Base-by-base conservation (phyloP, 2,888 invertebrate species). In the Caenorhabditis drosophilae region DNA sequence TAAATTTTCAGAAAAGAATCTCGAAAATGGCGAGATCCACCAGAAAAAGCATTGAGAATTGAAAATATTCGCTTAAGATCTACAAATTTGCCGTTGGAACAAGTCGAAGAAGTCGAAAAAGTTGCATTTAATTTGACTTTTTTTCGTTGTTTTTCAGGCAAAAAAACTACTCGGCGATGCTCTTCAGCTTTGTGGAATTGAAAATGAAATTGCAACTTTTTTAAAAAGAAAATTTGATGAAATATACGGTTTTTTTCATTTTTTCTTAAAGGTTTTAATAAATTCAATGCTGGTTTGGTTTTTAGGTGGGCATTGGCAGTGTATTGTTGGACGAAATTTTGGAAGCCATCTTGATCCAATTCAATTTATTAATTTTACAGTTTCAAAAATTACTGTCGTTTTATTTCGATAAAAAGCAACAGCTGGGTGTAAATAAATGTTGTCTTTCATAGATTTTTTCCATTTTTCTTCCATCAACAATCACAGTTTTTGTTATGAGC, bases 201-300 rank as follows among this genome's bases (percentile, higher is more conserved):
- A 73, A 40, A 73, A 73, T 44, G 69, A 73, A 35, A 73, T 73
- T 25, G 73, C 73, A 2, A 70, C 67, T 36, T 72, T 56, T 49
- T 49, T 69, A 46, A 72, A 72, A 50, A 56, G 47, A 38, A 69
- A 69, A 52, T 72, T 67, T 38, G 69, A 72, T 52, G 38, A 48
- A 0, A 47, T 50, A 25, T 61, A 63, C 42, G 72, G 69, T 68
- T 26, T 44, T 18, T 18, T 16, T 22, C 23, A 20, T 6, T 27
- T 11, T 42, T n/a, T 41, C 18, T 16, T 26, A 47, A 36, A 42
- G 42, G 6, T 36, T 20, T 25, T 20, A 36, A 49, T 26, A 41
- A 20, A 40, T 26, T 42, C 4, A 45, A 44, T 20, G 1, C 18
- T 9, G 20, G 20, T 12, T 18, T 27, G 4, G 6, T 1, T 45